Evolutionary conservation across 1,140 invertebrate species (phyloP).

Genomic region (Chelonus insularis): DNA sequence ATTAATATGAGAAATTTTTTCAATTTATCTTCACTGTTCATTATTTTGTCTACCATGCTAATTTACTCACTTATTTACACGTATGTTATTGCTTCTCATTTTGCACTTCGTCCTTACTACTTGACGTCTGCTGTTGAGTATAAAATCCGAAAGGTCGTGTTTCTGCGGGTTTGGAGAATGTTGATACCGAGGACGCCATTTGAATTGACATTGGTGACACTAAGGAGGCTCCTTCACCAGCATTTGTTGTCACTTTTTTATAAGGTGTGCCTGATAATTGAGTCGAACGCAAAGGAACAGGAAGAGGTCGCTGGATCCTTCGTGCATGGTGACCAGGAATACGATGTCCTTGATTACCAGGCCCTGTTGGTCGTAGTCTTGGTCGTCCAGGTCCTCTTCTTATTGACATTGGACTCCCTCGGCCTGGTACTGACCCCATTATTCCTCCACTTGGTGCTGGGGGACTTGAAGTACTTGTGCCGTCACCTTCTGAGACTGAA

Average conservation of each 20-base stretch:
- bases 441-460: conserved; percentile 23
- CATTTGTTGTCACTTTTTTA: conserved; percentile 36
- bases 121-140: conserved; percentile 43
- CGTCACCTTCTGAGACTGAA: conserved; percentile 45
- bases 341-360: conserved; percentile 64
- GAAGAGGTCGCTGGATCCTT: conserved; percentile 51
- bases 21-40: too few species aligned
- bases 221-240: conserved; percentile 14
- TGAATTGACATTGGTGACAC: conserved; percentile 31
- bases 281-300: conserved; percentile 52
- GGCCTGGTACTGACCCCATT: conserved; percentile 64
- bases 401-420: conserved; percentile 19
- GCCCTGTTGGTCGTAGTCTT: conserved; percentile 67
- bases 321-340: conserved; percentile 52
- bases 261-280: conserved; percentile 35
- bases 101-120: conserved; percentile 1
- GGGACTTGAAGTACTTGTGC: conserved; percentile 45
- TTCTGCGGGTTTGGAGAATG: conserved; percentile 27
- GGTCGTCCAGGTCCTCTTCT: conserved; percentile 77
- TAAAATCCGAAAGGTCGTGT: conserved; percentile 57
- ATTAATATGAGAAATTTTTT: too few species aligned
- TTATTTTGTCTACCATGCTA: too few species aligned
- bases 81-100: background rate
- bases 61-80: background rate
- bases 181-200: conserved; percentile 3